These are phyloP conservation scores for Chaunax sp. DNA, from an alignment of 2,797 vertebrate species.

Conservation along the genomic window DNA sequence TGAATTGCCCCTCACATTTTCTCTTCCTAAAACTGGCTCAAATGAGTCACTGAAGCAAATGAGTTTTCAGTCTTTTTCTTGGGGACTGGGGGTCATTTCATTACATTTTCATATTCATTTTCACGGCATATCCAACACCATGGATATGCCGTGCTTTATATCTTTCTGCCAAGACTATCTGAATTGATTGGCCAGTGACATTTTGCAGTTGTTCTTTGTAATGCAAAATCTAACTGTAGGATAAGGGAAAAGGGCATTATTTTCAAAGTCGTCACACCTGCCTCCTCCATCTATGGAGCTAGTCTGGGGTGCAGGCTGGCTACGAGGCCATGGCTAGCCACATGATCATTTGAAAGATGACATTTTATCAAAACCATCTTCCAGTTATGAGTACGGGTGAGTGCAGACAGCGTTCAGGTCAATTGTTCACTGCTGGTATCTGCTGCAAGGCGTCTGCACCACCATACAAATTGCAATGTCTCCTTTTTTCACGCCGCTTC, in stretches of 20 bases:
- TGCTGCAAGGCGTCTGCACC: constrained; percentile 56
- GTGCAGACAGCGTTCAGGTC: constrained; percentile 68
- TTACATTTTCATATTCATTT: constrained; percentile 73
- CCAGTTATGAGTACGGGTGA: constrained; percentile 78
- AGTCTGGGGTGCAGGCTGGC: constrained; percentile 28
- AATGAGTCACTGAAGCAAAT: constrained; percentile 68
- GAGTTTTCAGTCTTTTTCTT: constrained; percentile 69
- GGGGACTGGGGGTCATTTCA: constrained; percentile 70
- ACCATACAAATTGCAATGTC: constrained; percentile 57
- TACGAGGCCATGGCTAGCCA: constrained; percentile 53
- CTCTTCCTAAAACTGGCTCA: constrained; percentile 57
- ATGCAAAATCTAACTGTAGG: constrained; percentile 78
- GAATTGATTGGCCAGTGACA: constrained; percentile 83
- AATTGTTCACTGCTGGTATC: constrained; percentile 71
- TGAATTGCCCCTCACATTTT: constrained; percentile 69
- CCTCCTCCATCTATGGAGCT: constrained; percentile 52
- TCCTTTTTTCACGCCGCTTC: constrained; percentile 36
- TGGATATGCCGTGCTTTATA: constrained; percentile 69
- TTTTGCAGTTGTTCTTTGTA: constrained; percentile 78
- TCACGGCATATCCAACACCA: too few relatives aligned
- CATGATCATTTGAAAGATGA: constrained; percentile 75
- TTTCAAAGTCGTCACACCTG: constrained; percentile 78
- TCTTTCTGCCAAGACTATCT: constrained; percentile 72
- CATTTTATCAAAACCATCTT: constrained; percentile 82
- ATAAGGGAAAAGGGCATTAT: constrained; percentile 75